Conservation (phyloP, 2,888 invertebrate species). For the Timema podura region DNA sequence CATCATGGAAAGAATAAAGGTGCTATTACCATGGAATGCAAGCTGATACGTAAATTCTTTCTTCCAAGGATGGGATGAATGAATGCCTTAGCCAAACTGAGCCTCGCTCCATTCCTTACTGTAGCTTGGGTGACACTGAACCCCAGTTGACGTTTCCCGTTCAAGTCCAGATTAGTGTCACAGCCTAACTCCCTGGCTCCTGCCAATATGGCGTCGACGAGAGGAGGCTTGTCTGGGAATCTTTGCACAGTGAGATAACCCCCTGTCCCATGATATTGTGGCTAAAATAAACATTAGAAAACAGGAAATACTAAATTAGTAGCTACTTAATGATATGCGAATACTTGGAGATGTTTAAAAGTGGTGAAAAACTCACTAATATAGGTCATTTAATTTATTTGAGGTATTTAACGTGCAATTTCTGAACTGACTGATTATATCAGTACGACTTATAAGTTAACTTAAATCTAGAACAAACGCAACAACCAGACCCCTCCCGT, state of each 20-base stretch:
- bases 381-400: too few relatives aligned
- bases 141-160: conserved; percentile 11
- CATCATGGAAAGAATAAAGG: too few relatives aligned
- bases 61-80: conserved; percentile 16
- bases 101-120: conserved; percentile 22
- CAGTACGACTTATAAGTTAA: too few relatives aligned
- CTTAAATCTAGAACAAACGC: too few relatives aligned
- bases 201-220: conserved; percentile 22
- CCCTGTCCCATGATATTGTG: conserved; percentile 40
- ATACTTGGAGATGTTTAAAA: too few relatives aligned
- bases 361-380: too few relatives aligned
- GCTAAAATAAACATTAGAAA: conserved; percentile 39
- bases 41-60: conserved; percentile 17
- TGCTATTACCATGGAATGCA: conserved; percentile 9
- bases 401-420: too few relatives aligned
- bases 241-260: conserved; percentile 19
- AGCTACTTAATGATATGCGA: too few relatives aligned
- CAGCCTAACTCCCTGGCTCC: conserved; percentile 19
- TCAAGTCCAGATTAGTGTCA: conserved; percentile 1
- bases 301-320: too few relatives aligned
- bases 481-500: too few relatives aligned
- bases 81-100: conserved; percentile 17
- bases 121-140: conserved; percentile 22
- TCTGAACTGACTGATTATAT: too few relatives aligned
- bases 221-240: conserved; percentile 19